Conservation (phyloP, 2,888 invertebrate species). For the Drosophila limbata region DNA sequence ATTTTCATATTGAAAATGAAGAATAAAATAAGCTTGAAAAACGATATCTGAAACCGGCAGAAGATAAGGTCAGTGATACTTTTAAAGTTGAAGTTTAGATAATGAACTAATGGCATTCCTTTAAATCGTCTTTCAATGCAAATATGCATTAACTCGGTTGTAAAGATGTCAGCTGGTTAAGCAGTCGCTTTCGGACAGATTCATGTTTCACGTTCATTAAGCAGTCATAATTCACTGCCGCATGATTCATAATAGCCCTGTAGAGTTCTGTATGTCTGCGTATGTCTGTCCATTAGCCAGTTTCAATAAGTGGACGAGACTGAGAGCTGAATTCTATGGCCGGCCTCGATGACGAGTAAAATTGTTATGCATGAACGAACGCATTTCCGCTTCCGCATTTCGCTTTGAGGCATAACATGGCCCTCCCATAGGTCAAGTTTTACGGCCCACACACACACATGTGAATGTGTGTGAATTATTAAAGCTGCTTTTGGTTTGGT, state of each 20-base stretch:
- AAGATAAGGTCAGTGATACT: too few species aligned
- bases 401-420: constrained; percentile 20
- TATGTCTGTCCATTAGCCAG: constrained; percentile 38
- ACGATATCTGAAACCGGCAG: too few species aligned
- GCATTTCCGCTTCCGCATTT: constrained; percentile 74
- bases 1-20: too few species aligned
- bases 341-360: constrained; percentile 44
- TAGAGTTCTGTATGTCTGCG: constrained; percentile 19
- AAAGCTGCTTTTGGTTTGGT: constrained; percentile 45
- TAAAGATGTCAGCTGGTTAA: background rate
- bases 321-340: constrained; percentile 16
- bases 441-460: constrained; percentile 17
- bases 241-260: constrained; percentile 31
- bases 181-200: background rate
- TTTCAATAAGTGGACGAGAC: constrained; percentile 18
- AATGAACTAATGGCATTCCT: background rate
- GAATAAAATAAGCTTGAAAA: too few species aligned
- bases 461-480: constrained; percentile 61
- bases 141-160: background rate
- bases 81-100: background rate
- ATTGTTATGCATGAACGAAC: constrained; percentile 64
- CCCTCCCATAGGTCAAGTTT: constrained; percentile 36
- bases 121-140: background rate
- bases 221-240: constrained; percentile 36
- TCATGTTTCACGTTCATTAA: constrained; percentile 25